These are phyloP conservation scores for Hemibagrus guttatus DNA, from an alignment of 2,797 vertebrate species.

Conservation along the genomic window DNA sequence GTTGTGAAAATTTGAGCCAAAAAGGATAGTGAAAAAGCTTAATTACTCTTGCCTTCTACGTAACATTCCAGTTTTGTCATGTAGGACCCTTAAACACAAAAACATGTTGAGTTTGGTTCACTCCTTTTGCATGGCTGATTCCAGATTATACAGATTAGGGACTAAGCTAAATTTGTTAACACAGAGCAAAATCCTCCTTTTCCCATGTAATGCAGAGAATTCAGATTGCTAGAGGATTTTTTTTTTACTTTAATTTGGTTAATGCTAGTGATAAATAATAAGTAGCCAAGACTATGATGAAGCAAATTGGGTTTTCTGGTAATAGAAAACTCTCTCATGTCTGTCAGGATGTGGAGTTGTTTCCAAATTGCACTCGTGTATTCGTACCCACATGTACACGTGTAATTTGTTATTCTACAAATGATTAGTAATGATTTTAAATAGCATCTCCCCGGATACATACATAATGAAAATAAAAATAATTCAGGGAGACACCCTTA, in stretches of 20 bases:
- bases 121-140: neutral
- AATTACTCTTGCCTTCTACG: slow-evolving; percentile 13
- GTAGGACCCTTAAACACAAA: neutral
- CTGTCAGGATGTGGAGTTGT: neutral
- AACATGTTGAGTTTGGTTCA: slow-evolving; percentile 1
- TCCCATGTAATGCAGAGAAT: neutral
- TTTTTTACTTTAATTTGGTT: neutral
- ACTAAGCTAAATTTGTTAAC: neutral
- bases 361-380: too few relatives aligned
- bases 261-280: neutral
- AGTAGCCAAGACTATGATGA: neutral
- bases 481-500: neutral
- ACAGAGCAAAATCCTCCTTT: neutral
- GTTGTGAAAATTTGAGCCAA: slow-evolving; percentile 2
- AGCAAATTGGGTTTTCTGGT: neutral
- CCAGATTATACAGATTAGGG: neutral
- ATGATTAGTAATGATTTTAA: neutral
- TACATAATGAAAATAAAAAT: neutral
- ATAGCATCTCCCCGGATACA: neutral
- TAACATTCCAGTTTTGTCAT: slow-evolving; percentile 56
- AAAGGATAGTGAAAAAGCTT: slow-evolving; percentile 2
- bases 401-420: neutral
- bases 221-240: neutral
- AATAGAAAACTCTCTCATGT: neutral
- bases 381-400: neutral